Evolutionary conservation across 37 sponge, comb jelly and placozoan species (phyloP).

Genomic region (Cladorhizidae sp.): DNA sequence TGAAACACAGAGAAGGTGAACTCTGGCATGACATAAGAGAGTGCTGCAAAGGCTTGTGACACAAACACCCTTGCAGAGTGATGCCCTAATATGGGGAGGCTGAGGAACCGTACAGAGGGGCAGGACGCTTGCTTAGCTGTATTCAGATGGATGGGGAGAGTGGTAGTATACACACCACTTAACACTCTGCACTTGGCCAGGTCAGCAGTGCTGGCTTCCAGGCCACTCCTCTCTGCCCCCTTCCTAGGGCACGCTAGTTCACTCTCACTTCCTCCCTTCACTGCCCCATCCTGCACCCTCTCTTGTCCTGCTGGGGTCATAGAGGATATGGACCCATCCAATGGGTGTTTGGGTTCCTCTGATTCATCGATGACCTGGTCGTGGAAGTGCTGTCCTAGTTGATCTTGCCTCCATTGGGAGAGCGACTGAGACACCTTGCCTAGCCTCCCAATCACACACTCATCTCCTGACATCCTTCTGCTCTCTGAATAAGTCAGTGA

Average conservation of each 20-base stretch:
- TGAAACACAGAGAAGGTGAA: slow-evolving; percentile 16
- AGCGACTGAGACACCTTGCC: background rate
- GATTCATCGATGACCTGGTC: background rate
- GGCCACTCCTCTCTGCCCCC: slow-evolving; percentile 10
- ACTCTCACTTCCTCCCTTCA: background rate
- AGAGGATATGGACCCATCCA: background rate
- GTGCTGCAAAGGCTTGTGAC: background rate
- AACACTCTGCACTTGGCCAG: slow-evolving; percentile 19
- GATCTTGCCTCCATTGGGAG: background rate
- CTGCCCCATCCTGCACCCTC: background rate
- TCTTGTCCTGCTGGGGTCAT: background rate
- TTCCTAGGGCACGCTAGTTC: background rate
- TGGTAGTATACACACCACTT: background rate
- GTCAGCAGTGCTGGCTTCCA: slow-evolving; percentile 23
- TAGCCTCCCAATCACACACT: too few species aligned
- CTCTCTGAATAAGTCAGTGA: background rate
- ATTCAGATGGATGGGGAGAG: slow-evolving; percentile 16
- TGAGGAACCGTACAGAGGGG: background rate
- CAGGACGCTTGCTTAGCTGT: slow-evolving; percentile 2
- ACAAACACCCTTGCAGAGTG: slow-evolving; percentile 26
- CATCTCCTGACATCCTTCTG: background rate
- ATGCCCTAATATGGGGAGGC: slow-evolving; percentile 19
- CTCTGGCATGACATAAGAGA: slow-evolving; percentile 8
- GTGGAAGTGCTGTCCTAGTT: background rate
- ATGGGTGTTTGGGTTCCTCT: slow-evolving; percentile 1